These are phyloP conservation scores for Coilia nasus DNA, from an alignment of 2,797 vertebrate genomes.

Conservation along the genomic window DNA sequence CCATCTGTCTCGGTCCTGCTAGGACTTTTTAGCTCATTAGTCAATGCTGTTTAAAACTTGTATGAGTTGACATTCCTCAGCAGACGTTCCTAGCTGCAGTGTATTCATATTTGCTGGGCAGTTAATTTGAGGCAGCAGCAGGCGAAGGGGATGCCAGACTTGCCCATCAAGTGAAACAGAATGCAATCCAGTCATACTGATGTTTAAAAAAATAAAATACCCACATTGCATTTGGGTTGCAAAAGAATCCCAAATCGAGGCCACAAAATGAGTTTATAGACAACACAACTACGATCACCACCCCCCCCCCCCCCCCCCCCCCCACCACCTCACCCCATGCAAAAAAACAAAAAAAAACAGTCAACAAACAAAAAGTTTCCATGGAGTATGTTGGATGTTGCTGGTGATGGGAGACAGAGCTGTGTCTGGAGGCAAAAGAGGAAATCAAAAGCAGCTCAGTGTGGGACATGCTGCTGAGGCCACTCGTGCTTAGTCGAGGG, in stretches of 20 bases:
- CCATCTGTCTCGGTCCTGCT: background rate
- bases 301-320: too few species aligned
- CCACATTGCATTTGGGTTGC: background rate
- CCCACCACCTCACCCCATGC: too few species aligned
- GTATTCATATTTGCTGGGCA: background rate
- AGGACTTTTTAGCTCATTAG: background rate
- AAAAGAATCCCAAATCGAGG: background rate
- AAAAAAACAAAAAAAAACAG: background rate
- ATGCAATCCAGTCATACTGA: background rate
- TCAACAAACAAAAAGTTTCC: background rate
- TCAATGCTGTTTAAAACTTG: conserved; percentile 4
- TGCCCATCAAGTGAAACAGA: background rate
- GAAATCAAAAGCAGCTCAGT: background rate
- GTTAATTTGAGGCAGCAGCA: background rate
- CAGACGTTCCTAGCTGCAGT: background rate
- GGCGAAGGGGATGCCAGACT: background rate
- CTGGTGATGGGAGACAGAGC: background rate
- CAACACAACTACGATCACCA: background rate
- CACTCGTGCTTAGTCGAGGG: background rate
- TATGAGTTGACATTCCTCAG: background rate
- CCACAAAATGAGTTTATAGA: background rate
- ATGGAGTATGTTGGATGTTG: background rate
- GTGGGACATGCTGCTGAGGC: background rate
- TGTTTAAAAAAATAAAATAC: background rate
- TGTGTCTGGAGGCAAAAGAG: background rate